A percentile compares a stretch with the other conserved stretches of the same genome.
Conservation (phyloP, 92 coral and sea anemone genomes). For the Desmophyllum pertusum region DNA sequence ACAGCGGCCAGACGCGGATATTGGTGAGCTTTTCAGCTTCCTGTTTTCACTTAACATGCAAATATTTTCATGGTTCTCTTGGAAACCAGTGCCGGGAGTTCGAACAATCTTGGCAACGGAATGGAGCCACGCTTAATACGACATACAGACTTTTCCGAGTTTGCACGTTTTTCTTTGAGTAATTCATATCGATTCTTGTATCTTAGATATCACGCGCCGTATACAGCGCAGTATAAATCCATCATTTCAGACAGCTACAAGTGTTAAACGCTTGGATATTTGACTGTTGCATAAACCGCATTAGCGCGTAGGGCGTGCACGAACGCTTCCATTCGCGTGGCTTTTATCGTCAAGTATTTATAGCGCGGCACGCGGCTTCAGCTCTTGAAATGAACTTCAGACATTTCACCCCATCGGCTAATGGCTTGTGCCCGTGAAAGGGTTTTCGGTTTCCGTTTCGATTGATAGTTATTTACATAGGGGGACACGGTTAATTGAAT, state of each 20-base stretch:
- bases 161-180: not conserved
- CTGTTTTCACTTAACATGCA: slow-evolving; percentile 23
- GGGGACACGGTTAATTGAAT: slow-evolving; percentile 10
- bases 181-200: not conserved
- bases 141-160: not conserved
- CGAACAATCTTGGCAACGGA: not conserved
- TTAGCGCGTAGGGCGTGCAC: slow-evolving; percentile 25
- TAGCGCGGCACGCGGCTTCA: slow-evolving; percentile 16
- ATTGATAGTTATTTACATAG: slow-evolving; percentile 28
- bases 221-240: not conserved
- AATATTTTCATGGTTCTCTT: slow-evolving; percentile 22
- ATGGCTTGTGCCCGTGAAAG: slow-evolving; percentile 9
- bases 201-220: not conserved
- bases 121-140: not conserved
- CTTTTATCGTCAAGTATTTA: slow-evolving; percentile 10
- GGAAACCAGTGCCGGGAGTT: slow-evolving; percentile 5
- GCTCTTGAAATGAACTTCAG: slow-evolving; percentile 8
- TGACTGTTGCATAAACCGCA: slow-evolving; percentile 28
- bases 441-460: slow-evolving; percentile 18
- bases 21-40: slow-evolving; percentile 35
- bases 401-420: slow-evolving; percentile 24
- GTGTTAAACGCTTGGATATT: slow-evolving; percentile 29
- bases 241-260: slow-evolving; percentile 26
- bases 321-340: slow-evolving; percentile 43
- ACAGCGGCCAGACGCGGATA: slow-evolving; percentile 51